These are phyloP conservation scores for Mixornis gularis DNA, from an alignment of 2,113 vertebrate species.

Conservation along the genomic window DNA sequence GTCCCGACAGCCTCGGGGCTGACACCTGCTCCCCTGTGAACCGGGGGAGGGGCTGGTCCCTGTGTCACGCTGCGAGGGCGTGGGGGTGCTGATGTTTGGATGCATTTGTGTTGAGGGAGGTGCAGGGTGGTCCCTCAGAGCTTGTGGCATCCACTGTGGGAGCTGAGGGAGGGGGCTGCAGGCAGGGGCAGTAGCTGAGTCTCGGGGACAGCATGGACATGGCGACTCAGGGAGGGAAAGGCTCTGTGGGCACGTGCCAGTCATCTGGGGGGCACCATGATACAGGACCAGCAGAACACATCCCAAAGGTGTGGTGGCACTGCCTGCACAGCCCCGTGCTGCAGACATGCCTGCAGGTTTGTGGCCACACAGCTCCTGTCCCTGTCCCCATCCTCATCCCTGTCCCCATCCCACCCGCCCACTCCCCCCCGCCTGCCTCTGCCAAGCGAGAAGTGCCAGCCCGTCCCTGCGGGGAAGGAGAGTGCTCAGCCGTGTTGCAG, in stretches of 20 bases:
- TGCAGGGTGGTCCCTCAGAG: not conserved
- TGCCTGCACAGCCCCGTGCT: not conserved
- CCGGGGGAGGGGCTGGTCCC: not conserved
- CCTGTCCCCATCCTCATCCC: not conserved
- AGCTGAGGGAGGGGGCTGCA: rapidly evolving
- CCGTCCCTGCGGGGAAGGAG: slow-evolving; percentile 24
- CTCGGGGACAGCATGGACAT: not conserved
- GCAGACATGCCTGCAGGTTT: not conserved
- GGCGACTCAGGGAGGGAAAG: rapidly evolving
- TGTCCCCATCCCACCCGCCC: not conserved
- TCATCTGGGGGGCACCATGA: rapidly evolving
- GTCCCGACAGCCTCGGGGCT: rapidly evolving
- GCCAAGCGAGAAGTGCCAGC: not conserved
- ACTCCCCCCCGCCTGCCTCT: not conserved
- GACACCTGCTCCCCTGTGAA: not conserved
- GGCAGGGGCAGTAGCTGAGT: not conserved
- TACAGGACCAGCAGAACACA: not conserved
- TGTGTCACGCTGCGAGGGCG: rapidly evolving
- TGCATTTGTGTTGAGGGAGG: not conserved
- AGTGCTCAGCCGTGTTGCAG: slow-evolving; percentile 45
- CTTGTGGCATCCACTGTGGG: not conserved
- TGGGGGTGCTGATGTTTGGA: not conserved
- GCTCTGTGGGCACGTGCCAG: rapidly evolving
- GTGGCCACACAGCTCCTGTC: not conserved
- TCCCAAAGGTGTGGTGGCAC: not conserved